Evolutionary conservation across 2,888 invertebrate species (phyloP).

Genomic region (Scrobipalpa costella): DNA sequence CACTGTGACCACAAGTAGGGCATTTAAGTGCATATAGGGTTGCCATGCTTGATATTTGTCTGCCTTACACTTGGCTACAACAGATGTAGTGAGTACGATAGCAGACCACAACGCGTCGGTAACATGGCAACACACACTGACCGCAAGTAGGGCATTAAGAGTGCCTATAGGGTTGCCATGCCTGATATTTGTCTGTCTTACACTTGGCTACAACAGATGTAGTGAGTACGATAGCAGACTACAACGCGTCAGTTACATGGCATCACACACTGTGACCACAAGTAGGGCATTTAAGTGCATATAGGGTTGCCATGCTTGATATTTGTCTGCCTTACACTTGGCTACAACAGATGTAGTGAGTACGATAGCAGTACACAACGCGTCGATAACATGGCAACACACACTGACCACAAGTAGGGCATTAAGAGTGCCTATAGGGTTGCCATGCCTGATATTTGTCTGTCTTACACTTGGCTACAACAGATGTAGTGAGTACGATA

Average conservation of each 20-base stretch:
- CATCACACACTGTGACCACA: slow-evolving; percentile 12
- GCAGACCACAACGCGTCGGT: slow-evolving; percentile 4
- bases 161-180: background rate
- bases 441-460: background rate
- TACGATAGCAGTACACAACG: background rate
- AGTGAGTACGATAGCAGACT: slow-evolving; percentile 3
- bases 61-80: no score
- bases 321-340: no score
- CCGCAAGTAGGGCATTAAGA: slow-evolving; percentile 2
- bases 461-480: no score
- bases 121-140: slow-evolving; percentile 13
- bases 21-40: background rate
- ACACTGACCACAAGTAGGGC: slow-evolving; percentile 15
- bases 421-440: background rate
- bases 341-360: slow-evolving; percentile 1
- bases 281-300: background rate
- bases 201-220: no score
- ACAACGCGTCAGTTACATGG: slow-evolving; percentile 1
- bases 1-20: slow-evolving; percentile 14
- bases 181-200: no score
- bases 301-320: background rate
- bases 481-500: slow-evolving; percentile 1
- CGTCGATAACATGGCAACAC: slow-evolving; percentile 4
- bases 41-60: background rate
- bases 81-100: slow-evolving; percentile 6